These are phyloP conservation scores for Staurois parvus DNA, from an alignment of 2,797 vertebrate species.

Conservation along the genomic window DNA sequence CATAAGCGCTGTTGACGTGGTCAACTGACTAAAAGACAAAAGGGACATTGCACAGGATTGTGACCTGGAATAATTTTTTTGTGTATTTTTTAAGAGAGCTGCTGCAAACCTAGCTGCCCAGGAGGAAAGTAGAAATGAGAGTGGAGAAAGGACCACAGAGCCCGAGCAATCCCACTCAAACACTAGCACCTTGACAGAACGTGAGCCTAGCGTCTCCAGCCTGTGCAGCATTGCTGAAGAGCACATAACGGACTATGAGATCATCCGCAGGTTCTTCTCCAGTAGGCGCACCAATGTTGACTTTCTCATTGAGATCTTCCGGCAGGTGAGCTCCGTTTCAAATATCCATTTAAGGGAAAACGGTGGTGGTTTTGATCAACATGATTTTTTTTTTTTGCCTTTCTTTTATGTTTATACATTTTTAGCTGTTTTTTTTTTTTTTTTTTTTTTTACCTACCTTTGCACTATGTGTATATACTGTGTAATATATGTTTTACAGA, in stretches of 20 bases:
- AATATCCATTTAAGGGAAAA: too few species aligned
- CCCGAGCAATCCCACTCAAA: constrained; percentile 97
- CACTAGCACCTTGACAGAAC: constrained; percentile 95
- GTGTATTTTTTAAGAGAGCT: constrained; percentile 80
- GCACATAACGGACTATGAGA: constrained; percentile 87
- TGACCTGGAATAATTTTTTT: too few species aligned
- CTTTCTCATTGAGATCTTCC: constrained; percentile 98
- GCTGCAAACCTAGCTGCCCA: constrained; percentile 92
- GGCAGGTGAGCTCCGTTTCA: constrained; percentile 83
- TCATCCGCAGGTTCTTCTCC: constrained; percentile 91
- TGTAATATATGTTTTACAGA: too few species aligned
- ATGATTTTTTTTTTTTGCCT: too few species aligned
- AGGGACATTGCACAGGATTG: too few species aligned
- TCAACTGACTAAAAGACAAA: too few species aligned
- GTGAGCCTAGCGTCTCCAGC: constrained; percentile 97
- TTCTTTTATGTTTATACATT: too few species aligned
- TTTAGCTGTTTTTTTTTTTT: too few species aligned
- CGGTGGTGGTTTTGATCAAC: too few species aligned
- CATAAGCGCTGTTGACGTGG: too few species aligned
- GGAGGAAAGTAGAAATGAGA: constrained; percentile 82
- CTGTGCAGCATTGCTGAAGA: constrained; percentile 98
- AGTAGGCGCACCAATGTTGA: constrained; percentile 93
- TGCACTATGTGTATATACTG: too few species aligned
- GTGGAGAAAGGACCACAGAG: constrained; percentile 78
- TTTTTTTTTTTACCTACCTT: too few species aligned